Conservation (phyloP, 2,113 vertebrate species). For the Archocentrus centrarchus region DNA sequence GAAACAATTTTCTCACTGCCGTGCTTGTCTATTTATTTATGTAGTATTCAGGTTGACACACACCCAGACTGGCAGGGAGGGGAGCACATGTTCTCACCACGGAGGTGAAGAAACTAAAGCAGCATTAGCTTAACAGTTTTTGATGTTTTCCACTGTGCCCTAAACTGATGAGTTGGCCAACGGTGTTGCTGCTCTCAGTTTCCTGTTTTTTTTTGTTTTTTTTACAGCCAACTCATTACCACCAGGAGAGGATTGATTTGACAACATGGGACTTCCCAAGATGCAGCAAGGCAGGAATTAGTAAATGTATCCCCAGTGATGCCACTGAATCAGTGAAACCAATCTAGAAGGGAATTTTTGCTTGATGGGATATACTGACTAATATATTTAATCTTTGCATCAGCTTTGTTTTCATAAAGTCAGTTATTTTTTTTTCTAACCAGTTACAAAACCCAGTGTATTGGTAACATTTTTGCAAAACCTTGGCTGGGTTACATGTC, state of each 20-base stretch:
- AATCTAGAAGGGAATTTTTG: not conserved
- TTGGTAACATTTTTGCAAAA: not conserved
- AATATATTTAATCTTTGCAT: not conserved
- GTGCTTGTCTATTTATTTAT: conserved; percentile 20
- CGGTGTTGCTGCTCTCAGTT: conserved; percentile 30
- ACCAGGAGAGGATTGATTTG: conserved; percentile 37
- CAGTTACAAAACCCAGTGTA: not conserved
- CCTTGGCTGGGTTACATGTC: not conserved
- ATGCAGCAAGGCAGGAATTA: conserved; percentile 30
- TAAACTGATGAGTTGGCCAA: conserved; percentile 40
- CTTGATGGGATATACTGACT: not conserved
- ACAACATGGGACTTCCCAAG: conserved; percentile 14
- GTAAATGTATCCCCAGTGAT: conserved; percentile 18
- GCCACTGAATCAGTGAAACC: not conserved
- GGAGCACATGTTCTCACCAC: conserved; percentile 9
- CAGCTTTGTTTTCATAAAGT: not conserved
- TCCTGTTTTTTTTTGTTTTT: not conserved
- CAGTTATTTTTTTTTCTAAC: not conserved
- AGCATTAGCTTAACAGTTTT: conserved; percentile 48
- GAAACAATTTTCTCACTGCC: not conserved
- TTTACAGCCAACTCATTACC: conserved; percentile 34
- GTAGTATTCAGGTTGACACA: conserved; percentile 27
- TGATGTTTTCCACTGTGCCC: conserved; percentile 42
- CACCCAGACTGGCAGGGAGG: not conserved
- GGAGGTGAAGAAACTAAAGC: conserved; percentile 43